phyloP scores from a whole-genome alignment of 2,888 invertebrate genomes.

The Ennomos fuscantarius region DNA sequence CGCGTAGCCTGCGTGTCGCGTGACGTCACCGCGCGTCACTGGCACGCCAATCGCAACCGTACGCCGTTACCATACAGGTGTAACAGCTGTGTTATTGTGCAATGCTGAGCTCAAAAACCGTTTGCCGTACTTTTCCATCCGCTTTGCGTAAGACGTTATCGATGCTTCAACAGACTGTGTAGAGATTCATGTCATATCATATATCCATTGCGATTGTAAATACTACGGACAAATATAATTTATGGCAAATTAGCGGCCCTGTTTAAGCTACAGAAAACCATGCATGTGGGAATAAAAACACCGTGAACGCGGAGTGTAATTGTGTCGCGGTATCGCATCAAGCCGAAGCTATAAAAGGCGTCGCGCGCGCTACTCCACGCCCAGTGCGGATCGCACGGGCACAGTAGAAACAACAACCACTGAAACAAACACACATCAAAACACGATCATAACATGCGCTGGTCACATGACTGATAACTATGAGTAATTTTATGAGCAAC shows the following conservation, averaged over 20 bases:
- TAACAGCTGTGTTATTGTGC: constrained; percentile 22
- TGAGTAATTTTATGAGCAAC: constrained; percentile 24
- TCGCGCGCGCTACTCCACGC: constrained; percentile 59
- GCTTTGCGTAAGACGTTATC: constrained; percentile 52
- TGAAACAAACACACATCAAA: constrained; percentile 12
- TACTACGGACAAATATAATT: constrained; percentile 1
- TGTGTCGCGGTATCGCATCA: constrained; percentile 42
- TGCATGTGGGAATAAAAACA: constrained; percentile 34
- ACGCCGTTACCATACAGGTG: constrained; percentile 53
- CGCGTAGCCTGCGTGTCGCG: constrained; percentile 60
- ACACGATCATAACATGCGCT: constrained; percentile 18
- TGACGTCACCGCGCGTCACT: constrained; percentile 73
- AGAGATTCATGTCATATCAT: constrained; percentile 11
- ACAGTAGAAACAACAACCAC: constrained; percentile 58
- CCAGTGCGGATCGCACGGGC: constrained; percentile 83
- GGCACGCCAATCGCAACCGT: constrained; percentile 34
- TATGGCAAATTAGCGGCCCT: not conserved
- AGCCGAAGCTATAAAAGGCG: constrained; percentile 65
- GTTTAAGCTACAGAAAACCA: not conserved
- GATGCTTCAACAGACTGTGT: not conserved
- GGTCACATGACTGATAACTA: constrained; percentile 29
- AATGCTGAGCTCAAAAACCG: not conserved
- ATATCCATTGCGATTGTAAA: constrained; percentile 11
- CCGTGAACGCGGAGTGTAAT: constrained; percentile 41
- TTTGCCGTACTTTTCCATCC: constrained; percentile 66